Base-by-base conservation (phyloP, 2,113 vertebrate genomes). In the Myotis lucifugus region DNA sequence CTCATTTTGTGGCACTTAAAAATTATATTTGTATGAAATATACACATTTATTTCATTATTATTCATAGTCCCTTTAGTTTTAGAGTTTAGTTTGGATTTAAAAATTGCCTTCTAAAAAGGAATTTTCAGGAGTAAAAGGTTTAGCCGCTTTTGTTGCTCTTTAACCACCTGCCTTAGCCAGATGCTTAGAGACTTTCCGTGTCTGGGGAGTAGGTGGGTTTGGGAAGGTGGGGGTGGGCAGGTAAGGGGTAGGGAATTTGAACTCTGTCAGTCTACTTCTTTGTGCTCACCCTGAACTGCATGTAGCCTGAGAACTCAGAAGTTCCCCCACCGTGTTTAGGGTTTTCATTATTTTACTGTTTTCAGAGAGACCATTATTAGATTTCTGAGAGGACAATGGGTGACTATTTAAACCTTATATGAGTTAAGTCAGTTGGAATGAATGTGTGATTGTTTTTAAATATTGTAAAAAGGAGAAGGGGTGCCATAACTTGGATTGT, bases 11-110 rank as follows among this genome's bases (percentile, higher is more conserved):
- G 69, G 11, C 42, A 40, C 61, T 93, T 91, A n/a, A 88, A 82
- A 87, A 91, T 79, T 85, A 18, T 50, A 48, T 90, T 83, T 69
- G 40, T 88, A 23, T 85, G 78, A 83, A 72, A 32, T 37, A 7
- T 32, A 4, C 50, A 19, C 19, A 34, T 74, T 92, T 79, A 70
- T 88, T 93, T 93, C 54, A 72, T 95, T 88, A 52, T 91, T 90
- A 21, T 88, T 94, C 3, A 27, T 88, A 82, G 61, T 37, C n/a
- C 37, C 18, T 95, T 89, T 59, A 66, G 19, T 86, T 91, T 96
- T 94, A 29, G 34, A 73, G 34, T 88, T 85, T 56, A 91, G 46
- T 78, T 96, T 90, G 50, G 76, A 25, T 95, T 96, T 83, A 23
- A 88, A 74, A 83, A 88, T 61, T 85, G 2, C 32, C 64, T 94